Evolutionary conservation across 2,888 invertebrate genomes (phyloP), one percentile per base, ranked within the genome.

Genomic region (Melipona bicolor): DNA sequence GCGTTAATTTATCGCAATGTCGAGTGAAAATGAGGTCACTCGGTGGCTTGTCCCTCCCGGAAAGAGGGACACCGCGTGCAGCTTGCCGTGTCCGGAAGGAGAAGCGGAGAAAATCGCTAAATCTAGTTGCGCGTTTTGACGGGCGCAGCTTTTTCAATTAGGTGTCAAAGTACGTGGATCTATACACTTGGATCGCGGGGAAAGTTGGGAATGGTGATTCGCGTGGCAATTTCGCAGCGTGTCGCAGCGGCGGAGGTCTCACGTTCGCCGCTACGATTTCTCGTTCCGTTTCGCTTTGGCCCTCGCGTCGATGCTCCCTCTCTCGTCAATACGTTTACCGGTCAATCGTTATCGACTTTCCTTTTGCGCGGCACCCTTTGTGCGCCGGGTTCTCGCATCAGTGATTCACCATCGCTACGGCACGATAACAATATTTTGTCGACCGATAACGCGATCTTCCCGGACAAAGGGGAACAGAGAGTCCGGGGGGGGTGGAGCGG

Each of bases 401-500:
- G 80, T 87, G 89, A 89, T 89, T 89, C 89, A 89, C 87, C 88
- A 81, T 88, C 88, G 87, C 85, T 76, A 80, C 86, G 83, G 85
- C 84, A 86, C 89, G 89, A 89, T 89, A 89, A 89, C 89, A 87
- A 89, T 88, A 89, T 89, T 89, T 89, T 86, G 89, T 81, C 86
- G 88, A 84, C 88, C 89, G 89, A 89, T 89, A 89, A 87, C 87
- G 81, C 89, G 89, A 87, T 88, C 87, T 87, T 84, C 77, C 64
- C 79, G 85, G 84, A 89, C 88, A 88, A 89, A 89, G 83, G 67
- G 81, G 80, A 65, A 19, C 52, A 50, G 43, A 36, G 56, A 61
- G 62, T 43, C 43, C 9, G n/a, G n/a, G 43, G 43, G 36, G 6
- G 36, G 36, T 24, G 24, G 24, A 1, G 0, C 0, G 4, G 36